These are phyloP conservation scores for Xanthorhoe spadicearia DNA, from an alignment of 2,888 invertebrate species.

Conservation along the genomic window DNA sequence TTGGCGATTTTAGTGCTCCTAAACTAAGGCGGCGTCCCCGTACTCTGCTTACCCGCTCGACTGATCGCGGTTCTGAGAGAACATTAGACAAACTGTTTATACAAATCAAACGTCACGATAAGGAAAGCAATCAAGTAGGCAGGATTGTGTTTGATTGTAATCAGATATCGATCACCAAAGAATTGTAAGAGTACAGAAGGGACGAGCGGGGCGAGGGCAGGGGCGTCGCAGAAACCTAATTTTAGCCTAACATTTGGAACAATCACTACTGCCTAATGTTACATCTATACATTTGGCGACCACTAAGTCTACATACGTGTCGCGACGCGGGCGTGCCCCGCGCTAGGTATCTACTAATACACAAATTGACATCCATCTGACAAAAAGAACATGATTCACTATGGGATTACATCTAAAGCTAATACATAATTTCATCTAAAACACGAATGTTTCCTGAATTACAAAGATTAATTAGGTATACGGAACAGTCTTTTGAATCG, in stretches of 20 bases:
- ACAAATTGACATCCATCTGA: slow-evolving; percentile 72
- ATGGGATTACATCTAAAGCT: slow-evolving; percentile 70
- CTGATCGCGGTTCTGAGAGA: slow-evolving; percentile 1
- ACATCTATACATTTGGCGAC: slow-evolving; percentile 84
- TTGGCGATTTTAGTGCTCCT: slow-evolving; percentile 73
- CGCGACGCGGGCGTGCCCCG: slow-evolving; percentile 48
- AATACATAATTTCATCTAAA: slow-evolving; percentile 67
- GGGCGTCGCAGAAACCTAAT: slow-evolving; percentile 69
- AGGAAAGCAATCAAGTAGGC: slow-evolving; percentile 28
- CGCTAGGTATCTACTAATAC: slow-evolving; percentile 44
- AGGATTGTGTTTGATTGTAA: slow-evolving; percentile 23
- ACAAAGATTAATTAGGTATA: slow-evolving; percentile 84
- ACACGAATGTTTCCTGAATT: slow-evolving; percentile 69
- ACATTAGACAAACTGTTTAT: slow-evolving; percentile 17
- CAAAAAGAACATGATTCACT: slow-evolving; percentile 64
- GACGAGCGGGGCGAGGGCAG: slow-evolving; percentile 47
- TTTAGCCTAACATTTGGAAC: slow-evolving; percentile 83
- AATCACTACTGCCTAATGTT: slow-evolving; percentile 82
- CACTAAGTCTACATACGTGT: slow-evolving; percentile 76
- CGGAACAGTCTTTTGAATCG: slow-evolving; percentile 88
- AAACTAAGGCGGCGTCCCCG: slow-evolving; percentile 57
- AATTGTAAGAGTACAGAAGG: slow-evolving; percentile 20
- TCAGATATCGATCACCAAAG: slow-evolving; percentile 25
- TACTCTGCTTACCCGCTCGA: neutral
- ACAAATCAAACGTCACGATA: slow-evolving; percentile 20